phyloP scores from a whole-genome alignment of 1,140 invertebrate species.

The Rhopalosiphum padi region DNA sequence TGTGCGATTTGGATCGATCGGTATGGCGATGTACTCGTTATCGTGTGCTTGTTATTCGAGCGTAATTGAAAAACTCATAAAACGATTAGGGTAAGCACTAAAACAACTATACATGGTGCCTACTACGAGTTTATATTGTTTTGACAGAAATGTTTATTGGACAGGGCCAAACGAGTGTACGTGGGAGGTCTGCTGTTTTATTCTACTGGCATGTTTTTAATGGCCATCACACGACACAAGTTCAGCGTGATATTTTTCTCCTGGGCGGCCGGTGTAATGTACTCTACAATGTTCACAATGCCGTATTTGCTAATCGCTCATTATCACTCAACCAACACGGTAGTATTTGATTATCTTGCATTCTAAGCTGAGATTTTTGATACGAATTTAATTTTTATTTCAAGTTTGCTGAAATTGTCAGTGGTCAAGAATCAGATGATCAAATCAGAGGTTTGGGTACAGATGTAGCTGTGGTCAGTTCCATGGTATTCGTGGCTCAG shows the following conservation, averaged over 20 bases:
- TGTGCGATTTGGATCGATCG: constrained; percentile 93
- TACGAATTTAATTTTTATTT: constrained; percentile 49
- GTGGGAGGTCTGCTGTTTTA: constrained; percentile 91
- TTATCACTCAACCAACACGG: constrained; percentile 87
- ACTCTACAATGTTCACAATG: constrained; percentile 97
- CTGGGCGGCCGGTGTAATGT: constrained; percentile 93
- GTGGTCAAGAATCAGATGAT: constrained; percentile 64
- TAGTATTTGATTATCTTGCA: constrained; percentile 64
- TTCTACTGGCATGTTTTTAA: constrained; percentile 85
- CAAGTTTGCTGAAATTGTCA: constrained; percentile 73
- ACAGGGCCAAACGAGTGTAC: constrained; percentile 85
- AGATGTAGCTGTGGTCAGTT: constrained; percentile 90
- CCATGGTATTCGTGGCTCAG: constrained; percentile 95
- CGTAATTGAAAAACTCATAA: constrained; percentile 86
- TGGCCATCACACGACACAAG: constrained; percentile 80
- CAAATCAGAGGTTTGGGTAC: constrained; percentile 87
- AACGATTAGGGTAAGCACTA: constrained; percentile 75
- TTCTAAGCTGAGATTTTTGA: not conserved
- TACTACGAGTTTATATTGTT: not conserved
- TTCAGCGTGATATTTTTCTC: constrained; percentile 87
- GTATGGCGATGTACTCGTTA: constrained; percentile 95
- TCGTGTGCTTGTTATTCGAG: constrained; percentile 93
- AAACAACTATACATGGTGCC: not conserved
- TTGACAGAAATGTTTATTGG: not conserved
- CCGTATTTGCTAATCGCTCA: constrained; percentile 92